Percentiles rank a stretch among this genome's conserved stretches.
Conservation (phyloP, 2,888 invertebrate genomes). For the Nomada flava region DNA sequence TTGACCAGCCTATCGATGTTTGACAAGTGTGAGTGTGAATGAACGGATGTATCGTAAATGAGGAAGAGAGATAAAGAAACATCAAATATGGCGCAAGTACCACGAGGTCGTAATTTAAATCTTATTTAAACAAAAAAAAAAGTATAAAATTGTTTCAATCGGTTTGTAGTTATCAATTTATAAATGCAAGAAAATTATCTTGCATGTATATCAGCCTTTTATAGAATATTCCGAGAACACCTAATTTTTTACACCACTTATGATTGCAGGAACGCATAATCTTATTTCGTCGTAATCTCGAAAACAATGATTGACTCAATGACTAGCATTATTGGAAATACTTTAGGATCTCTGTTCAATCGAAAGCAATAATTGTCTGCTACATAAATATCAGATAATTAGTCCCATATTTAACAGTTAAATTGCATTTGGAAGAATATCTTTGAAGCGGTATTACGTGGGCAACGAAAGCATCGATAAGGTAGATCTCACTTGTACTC, state of each 20-base stretch:
- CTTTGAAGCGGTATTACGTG: background rate
- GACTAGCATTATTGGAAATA: background rate
- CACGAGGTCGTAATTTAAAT: slow-evolving; percentile 30
- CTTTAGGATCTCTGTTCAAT: background rate
- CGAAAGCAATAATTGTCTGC: background rate
- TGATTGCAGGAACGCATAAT: background rate
- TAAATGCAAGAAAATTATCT: background rate
- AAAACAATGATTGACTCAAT: background rate
- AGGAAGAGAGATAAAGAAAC: background rate
- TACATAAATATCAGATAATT: background rate
- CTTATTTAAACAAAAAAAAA: background rate
- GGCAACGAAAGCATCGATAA: slow-evolving; percentile 27
- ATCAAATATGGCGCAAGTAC: background rate
- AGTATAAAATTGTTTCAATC: too few relatives aligned
- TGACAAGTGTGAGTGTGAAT: background rate
- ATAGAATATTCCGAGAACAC: background rate
- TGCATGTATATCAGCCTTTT: background rate
- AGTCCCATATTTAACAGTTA: background rate
- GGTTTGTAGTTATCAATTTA: background rate
- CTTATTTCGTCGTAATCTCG: background rate
- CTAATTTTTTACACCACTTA: background rate
- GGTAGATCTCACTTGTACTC: slow-evolving; percentile 9
- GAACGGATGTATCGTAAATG: background rate
- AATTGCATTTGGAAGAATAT: too few relatives aligned
- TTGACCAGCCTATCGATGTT: slow-evolving; percentile 23